These are phyloP conservation scores for Plagodis pulveraria DNA, from an alignment of 2,888 invertebrate species.

Conservation along the genomic window DNA sequence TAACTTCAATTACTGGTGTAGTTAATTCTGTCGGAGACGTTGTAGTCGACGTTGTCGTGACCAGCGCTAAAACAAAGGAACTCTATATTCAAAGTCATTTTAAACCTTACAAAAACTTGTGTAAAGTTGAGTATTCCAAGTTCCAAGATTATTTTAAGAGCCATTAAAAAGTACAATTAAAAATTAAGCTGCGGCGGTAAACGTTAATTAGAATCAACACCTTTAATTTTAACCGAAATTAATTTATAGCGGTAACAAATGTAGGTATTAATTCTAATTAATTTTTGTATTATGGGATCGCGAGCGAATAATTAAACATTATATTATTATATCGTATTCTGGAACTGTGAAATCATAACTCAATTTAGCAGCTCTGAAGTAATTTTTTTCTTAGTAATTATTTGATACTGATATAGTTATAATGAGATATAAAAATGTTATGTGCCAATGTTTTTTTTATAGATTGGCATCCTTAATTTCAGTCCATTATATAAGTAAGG, in stretches of 20 bases:
- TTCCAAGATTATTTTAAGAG: conserved; percentile 2
- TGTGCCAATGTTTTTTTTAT: no score
- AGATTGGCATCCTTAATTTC: no score
- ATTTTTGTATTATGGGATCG: no score
- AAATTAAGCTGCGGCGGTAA: conserved; percentile 36
- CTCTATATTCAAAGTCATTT: background rate
- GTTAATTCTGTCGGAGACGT: conserved; percentile 40
- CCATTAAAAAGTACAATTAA: conserved; percentile 37
- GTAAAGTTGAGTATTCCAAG: conserved; percentile 7
- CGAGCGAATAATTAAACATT: no score
- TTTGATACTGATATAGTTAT: no score
- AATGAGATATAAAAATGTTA: no score
- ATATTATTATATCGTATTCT: no score
- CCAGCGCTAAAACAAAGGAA: conserved; percentile 51
- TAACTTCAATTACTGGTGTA: conserved; percentile 32
- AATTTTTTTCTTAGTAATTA: no score
- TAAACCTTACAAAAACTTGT: conserved; percentile 1
- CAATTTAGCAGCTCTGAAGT: no score
- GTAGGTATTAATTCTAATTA: conserved; percentile 5
- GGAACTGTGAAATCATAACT: no score
- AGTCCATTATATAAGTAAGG: no score
- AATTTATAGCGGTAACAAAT: conserved; percentile 42
- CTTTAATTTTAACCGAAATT: conserved; percentile 48
- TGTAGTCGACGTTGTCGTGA: conserved; percentile 48
- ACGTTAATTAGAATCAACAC: conserved; percentile 45